A percentile compares a stretch with the other conserved stretches of the same genome.
Conservation (phyloP, 2,888 invertebrate genomes). For the Drosophila robusta region DNA sequence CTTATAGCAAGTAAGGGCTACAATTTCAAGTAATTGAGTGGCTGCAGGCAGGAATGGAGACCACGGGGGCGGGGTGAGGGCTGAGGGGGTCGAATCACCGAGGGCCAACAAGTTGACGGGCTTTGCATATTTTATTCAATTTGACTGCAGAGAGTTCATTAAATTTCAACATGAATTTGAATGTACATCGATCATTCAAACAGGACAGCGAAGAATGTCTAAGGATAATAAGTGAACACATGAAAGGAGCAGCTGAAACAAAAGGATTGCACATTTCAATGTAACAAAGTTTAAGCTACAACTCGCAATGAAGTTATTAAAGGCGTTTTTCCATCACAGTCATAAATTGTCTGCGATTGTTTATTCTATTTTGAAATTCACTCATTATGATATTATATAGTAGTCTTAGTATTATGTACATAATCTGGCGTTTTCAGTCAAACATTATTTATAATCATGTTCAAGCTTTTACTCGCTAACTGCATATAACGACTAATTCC, state of each 20-base stretch:
- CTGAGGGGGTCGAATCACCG: neutral
- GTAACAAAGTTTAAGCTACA: neutral
- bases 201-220: conserved; percentile 11
- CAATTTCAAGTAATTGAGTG: conserved; percentile 29
- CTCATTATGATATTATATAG: no score
- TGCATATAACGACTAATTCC: conserved; percentile 3
- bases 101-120: conserved; percentile 43
- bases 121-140: conserved; percentile 47
- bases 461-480: neutral
- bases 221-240: conserved; percentile 18
- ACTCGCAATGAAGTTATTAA: conserved; percentile 5
- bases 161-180: conserved; percentile 39
- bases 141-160: conserved; percentile 31
- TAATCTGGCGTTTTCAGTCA: neutral
- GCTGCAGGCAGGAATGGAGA: neutral
- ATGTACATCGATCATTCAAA: conserved; percentile 37
- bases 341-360: no score
- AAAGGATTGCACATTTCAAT: conserved; percentile 3
- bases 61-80: neutral
- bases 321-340: no score
- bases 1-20: conserved; percentile 10
- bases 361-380: no score
- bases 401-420: no score
- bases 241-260: conserved; percentile 1
- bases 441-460: neutral